Conservation (phyloP, 2,797 vertebrate species). For the Bovichtus diacanthus region DNA sequence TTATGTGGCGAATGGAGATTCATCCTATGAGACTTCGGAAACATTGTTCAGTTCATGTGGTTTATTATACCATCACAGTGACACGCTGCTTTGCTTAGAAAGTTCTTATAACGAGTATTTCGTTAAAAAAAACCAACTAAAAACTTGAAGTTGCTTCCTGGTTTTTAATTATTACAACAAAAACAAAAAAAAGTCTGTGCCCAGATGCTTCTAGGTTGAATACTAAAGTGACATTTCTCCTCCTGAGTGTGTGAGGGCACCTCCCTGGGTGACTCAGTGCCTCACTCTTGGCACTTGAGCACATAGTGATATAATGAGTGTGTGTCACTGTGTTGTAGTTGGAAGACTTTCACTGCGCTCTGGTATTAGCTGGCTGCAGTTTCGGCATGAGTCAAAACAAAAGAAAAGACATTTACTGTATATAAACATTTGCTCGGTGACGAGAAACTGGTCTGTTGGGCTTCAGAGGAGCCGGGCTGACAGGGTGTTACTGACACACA, state of each 20-base stretch:
- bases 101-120: constrained; percentile 4
- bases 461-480: constrained; percentile 16
- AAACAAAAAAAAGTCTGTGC: background rate
- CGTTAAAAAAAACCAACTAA: background rate
- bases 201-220: background rate
- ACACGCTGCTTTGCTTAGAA: background rate
- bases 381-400: constrained; percentile 45
- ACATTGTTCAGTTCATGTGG: background rate
- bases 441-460: constrained; percentile 43
- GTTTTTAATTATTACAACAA: background rate
- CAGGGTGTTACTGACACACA: constrained; percentile 41
- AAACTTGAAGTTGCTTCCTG: background rate
- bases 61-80: background rate
- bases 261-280: constrained; percentile 60
- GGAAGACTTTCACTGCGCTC: background rate
- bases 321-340: constrained; percentile 48
- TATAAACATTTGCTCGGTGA: constrained; percentile 25
- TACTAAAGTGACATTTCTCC: constrained; percentile 29
- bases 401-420: background rate
- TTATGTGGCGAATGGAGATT: constrained; percentile 21
- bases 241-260: constrained; percentile 22
- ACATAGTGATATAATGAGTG: constrained; percentile 29
- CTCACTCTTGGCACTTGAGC: constrained; percentile 13
- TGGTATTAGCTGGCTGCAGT: background rate
- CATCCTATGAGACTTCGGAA: background rate